Conservation (phyloP, 2,888 invertebrate genomes). For the Megamerina dolium region DNA sequence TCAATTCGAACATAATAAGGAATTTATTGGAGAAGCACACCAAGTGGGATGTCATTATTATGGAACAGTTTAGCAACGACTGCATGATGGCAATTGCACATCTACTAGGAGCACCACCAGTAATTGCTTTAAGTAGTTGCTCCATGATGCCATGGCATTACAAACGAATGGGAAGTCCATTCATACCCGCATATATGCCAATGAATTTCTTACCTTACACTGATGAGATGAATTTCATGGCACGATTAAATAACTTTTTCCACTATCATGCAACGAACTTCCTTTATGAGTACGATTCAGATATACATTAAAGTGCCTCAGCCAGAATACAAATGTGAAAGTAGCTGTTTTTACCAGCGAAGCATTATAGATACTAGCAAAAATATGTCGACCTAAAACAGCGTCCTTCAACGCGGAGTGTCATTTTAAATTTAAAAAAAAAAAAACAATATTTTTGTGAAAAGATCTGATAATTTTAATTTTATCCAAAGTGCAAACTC, state of each 20-base stretch:
- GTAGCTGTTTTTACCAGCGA: no score
- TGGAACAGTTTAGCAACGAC: conserved; percentile 65
- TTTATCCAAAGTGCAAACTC: no score
- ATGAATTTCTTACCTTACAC: conserved; percentile 51
- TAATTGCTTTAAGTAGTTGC: conserved; percentile 55
- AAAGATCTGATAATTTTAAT: no score
- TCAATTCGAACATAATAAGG: conserved; percentile 32
- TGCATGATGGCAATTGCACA: conserved; percentile 61
- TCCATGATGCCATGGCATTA: conserved; percentile 56
- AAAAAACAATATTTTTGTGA: no score
- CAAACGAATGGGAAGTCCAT: conserved; percentile 53
- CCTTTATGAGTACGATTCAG: conserved; percentile 32
- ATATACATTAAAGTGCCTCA: no score
- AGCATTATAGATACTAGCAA: no score
- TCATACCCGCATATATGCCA: conserved; percentile 54
- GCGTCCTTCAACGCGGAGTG: no score
- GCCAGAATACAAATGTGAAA: no score
- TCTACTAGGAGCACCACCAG: conserved; percentile 57
- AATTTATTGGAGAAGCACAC: conserved; percentile 22
- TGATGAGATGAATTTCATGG: conserved; percentile 44
- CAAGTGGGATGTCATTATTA: conserved; percentile 60
- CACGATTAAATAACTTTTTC: conserved; percentile 49
- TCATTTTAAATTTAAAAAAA: no score
- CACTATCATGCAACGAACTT: conserved; percentile 27
- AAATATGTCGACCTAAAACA: no score